These are phyloP conservation scores for Brachionichthys hirsutus DNA, from an alignment of 2,113 vertebrate genomes.

Conservation along the genomic window DNA sequence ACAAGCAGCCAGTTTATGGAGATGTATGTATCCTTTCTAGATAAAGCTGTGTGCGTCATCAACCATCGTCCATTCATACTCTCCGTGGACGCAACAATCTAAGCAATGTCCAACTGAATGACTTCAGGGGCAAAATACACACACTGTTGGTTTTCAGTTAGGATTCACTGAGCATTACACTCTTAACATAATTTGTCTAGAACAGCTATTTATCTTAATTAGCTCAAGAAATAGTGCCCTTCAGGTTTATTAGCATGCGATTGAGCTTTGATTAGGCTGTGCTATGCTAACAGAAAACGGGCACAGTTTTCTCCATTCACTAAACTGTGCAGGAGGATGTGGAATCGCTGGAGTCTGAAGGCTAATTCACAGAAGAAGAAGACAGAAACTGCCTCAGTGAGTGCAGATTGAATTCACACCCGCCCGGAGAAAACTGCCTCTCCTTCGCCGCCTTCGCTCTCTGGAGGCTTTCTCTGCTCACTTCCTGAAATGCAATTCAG, in stretches of 20 bases:
- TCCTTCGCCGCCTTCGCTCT: slow-evolving; percentile 6
- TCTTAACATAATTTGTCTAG: slow-evolving; percentile 36
- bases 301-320: slow-evolving; percentile 6
- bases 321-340: slow-evolving; percentile 27
- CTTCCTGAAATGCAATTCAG: slow-evolving; percentile 70
- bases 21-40: background rate
- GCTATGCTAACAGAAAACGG: slow-evolving; percentile 37
- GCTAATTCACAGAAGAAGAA: slow-evolving; percentile 41
- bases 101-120: background rate
- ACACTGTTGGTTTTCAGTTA: slow-evolving; percentile 27
- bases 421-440: slow-evolving; percentile 27
- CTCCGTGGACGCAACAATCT: too few relatives aligned
- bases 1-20: background rate
- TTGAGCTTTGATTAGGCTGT: slow-evolving; percentile 53
- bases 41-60: background rate
- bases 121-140: slow-evolving; percentile 30
- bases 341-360: slow-evolving; percentile 31
- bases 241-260: slow-evolving; percentile 59
- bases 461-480: slow-evolving; percentile 26
- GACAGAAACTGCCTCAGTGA: slow-evolving; percentile 29
- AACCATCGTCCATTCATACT: too few relatives aligned
- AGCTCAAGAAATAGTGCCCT: slow-evolving; percentile 51
- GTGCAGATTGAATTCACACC: slow-evolving; percentile 42
- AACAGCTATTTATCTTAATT: slow-evolving; percentile 67
- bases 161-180: slow-evolving; percentile 38